Base-by-base conservation (phyloP, 2,888 invertebrate species). In the Embidobia sp. region DNA sequence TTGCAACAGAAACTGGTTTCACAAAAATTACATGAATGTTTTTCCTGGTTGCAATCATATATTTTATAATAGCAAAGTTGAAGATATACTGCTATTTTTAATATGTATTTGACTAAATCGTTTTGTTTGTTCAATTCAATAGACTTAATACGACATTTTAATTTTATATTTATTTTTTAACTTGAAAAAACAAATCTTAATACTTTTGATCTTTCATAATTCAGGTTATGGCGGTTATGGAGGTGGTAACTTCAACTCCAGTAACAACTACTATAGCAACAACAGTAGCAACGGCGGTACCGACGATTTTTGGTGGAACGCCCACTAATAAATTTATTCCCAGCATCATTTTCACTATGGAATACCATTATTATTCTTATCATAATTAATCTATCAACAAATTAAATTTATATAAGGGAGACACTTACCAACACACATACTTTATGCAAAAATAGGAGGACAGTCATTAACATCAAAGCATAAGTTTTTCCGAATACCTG, bases 291-390 rank as follows among this genome's bases (percentile, higher is more conserved):
- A 86, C 55, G 87, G 85, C 67, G 82, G 83, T 80, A 85, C 82
- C 80, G 87, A 86, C 76, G 85, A 86, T 33, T 89, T 90, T 80
- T 90, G 90, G 90, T 90, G 90, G 90, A 85, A 79, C 42, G 40
- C 4, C 67, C 83, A 81, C 80, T 83, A 85, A 82, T 31, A 83
- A 80, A 78, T 77, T 82, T 81, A 82, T 69, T 80, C 67, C 72
- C 77, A 80, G 79, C 77, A 83, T 83, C 83, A 83, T 84, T 84
- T 83, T 84, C 83, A 84, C 84, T 81, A 49, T 59, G 51, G 59
- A 22, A 76, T 79, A 83, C 80, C 75, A 83, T 75, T 81, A 85
- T 80, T 80, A 82, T 82, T 83, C 79, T 84, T 85, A 86, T 85
- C 85, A 86, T 84, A 85, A 87, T 80, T 87, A 87, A 76, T 88